Evolutionary conservation across 2,888 invertebrate species (phyloP).

Genomic region (Yponomeuta malinellus): DNA sequence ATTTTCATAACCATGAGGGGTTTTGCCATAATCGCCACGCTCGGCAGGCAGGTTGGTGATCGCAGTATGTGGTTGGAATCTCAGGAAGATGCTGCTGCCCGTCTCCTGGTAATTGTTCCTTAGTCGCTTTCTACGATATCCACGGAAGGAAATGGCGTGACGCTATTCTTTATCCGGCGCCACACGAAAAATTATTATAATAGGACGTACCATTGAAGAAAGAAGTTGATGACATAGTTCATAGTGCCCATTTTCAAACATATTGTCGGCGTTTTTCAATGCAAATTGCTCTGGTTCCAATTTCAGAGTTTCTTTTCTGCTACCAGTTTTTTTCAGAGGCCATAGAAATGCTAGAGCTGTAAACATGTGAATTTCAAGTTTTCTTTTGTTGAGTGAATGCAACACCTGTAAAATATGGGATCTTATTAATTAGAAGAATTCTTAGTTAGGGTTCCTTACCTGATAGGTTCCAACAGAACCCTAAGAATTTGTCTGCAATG

Average conservation of each 20-base stretch:
- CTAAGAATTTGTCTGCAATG: no score
- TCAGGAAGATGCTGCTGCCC: no score
- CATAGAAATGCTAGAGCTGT: constrained; percentile 13
- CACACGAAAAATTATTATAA: background rate
- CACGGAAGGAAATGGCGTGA: no score
- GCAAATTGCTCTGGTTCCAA: constrained; percentile 40
- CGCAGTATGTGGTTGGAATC: no score
- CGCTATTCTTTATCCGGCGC: no score
- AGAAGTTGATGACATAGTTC: constrained; percentile 75
- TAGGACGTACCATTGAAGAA: constrained; percentile 1
- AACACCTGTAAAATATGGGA: background rate
- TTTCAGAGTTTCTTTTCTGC: constrained; percentile 23
- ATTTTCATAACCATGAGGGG: no score
- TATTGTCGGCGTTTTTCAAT: constrained; percentile 78
- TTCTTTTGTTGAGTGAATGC: background rate
- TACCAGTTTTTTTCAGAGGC: constrained; percentile 1
- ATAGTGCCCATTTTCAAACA: constrained; percentile 80
- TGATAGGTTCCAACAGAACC: no score
- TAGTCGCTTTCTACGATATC: no score
- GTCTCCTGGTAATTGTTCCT: no score
- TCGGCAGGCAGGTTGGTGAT: no score
- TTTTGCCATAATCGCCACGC: no score
- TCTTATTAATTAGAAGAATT: background rate
- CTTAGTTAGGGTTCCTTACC: no score
- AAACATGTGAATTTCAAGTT: constrained; percentile 7